These are phyloP conservation scores for Xiphophorus couchianus DNA, from an alignment of 2,113 vertebrate genomes.

Conservation along the genomic window DNA sequence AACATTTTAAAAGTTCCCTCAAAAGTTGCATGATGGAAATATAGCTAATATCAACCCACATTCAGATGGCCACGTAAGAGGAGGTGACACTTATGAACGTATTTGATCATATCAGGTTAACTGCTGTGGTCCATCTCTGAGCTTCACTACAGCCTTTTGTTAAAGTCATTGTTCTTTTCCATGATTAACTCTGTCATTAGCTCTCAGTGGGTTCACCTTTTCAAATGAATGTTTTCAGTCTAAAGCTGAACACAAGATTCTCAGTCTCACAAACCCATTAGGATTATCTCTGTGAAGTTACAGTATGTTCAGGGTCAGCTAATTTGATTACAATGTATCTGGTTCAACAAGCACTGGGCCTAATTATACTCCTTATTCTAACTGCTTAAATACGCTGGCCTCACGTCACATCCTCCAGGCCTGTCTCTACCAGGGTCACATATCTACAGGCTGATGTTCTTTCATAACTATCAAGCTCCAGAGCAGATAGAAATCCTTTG, in stretches of 20 bases:
- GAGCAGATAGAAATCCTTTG: background rate
- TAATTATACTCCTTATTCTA: slow-evolving; percentile 23
- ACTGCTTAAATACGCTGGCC: slow-evolving; percentile 28
- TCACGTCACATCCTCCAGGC: no score
- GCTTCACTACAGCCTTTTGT: slow-evolving; percentile 6
- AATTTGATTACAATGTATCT: slow-evolving; percentile 42
- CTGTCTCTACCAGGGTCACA: no score
- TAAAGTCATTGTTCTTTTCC: background rate
- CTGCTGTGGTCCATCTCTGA: background rate
- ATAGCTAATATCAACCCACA: background rate
- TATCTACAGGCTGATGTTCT: no score
- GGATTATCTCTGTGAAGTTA: slow-evolving; percentile 12
- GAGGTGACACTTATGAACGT: background rate
- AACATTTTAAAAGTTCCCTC: no score
- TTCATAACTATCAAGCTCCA: no score
- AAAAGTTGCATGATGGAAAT: no score
- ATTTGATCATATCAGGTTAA: no score
- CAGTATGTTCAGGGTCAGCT: slow-evolving; percentile 41
- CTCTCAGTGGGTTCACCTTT: background rate
- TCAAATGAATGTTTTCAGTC: background rate
- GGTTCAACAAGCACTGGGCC: slow-evolving; percentile 21
- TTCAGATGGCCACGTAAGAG: background rate
- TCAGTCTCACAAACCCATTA: slow-evolving; percentile 31
- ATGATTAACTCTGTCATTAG: background rate
- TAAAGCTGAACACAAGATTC: background rate